A percentile compares a stretch with the other conserved stretches of the same genome.
Conservation (phyloP, 92 coral and sea anemone species). For the Montipora capitata region DNA sequence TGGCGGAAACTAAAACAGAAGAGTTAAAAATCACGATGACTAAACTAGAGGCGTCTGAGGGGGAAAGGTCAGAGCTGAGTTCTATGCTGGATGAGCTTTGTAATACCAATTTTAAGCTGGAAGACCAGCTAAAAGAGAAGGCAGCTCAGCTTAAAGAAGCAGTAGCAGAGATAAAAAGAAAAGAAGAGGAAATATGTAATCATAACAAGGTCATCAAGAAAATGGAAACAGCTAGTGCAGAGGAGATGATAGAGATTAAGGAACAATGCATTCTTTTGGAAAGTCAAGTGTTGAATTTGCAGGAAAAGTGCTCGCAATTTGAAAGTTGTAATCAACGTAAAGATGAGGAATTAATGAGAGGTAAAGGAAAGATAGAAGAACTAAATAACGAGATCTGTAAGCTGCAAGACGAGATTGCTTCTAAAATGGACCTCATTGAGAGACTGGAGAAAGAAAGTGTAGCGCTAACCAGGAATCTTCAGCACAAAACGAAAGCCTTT, state of each 20-base stretch:
- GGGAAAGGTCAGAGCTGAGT: conserved; percentile 29
- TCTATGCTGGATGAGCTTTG: conserved; percentile 54
- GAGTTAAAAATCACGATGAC: conserved; percentile 4
- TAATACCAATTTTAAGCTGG: conserved; percentile 33
- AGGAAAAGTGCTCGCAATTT: conserved; percentile 45
- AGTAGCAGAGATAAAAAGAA: neutral
- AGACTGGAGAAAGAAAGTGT: conserved; percentile 28
- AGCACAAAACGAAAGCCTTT: conserved; percentile 49
- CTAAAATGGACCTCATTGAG: conserved; percentile 34
- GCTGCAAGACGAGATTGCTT: conserved; percentile 40
- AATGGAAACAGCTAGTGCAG: conserved; percentile 25
- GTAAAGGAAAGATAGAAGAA: conserved; percentile 23
- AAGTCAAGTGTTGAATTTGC: conserved; percentile 16
- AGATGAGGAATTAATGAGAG: conserved; percentile 16
- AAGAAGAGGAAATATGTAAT: conserved; percentile 24
- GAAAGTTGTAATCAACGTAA: conserved; percentile 30
- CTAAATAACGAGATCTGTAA: conserved; percentile 17
- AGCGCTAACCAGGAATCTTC: conserved; percentile 32
- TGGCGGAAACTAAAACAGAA: conserved; percentile 49
- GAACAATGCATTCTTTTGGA: conserved; percentile 11
- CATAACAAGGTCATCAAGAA: conserved; percentile 15
- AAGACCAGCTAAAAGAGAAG: conserved; percentile 36
- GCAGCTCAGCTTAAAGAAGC: conserved; percentile 1
- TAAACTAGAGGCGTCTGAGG: conserved; percentile 13
- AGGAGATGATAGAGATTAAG: conserved; percentile 4